These are phyloP conservation scores for Orchesellides sinensis DNA, from an alignment of 2,888 invertebrate species.

Conservation along the genomic window DNA sequence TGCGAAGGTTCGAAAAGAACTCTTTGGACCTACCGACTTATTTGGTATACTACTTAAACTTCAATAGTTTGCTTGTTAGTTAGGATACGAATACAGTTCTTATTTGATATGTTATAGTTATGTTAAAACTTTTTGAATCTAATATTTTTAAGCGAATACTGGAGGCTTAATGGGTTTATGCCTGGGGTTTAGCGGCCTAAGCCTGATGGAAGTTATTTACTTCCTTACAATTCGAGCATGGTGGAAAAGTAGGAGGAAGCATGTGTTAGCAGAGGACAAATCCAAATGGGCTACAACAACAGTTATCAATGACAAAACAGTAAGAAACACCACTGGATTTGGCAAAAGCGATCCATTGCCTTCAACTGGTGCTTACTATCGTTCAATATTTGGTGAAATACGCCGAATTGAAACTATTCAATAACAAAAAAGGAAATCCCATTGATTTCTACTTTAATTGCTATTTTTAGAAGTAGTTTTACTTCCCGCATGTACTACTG, in stretches of 20 bases:
- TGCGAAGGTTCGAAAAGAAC: conserved; percentile 67
- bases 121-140: conserved; percentile 1
- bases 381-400: conserved; percentile 41
- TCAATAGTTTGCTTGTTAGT: no score
- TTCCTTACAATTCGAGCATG: conserved; percentile 66
- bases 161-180: conserved; percentile 70
- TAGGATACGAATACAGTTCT: background rate
- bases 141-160: conserved; percentile 59
- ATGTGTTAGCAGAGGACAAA: conserved; percentile 8
- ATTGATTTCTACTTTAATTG: no score
- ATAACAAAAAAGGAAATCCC: no score
- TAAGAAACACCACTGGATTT: background rate
- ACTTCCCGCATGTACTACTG: background rate
- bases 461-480: no score
- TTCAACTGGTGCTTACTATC: conserved; percentile 7
- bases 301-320: background rate
- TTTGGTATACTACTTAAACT: conserved; percentile 57
- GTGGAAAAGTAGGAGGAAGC: conserved; percentile 46
- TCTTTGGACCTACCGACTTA: conserved; percentile 70
- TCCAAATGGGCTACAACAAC: background rate
- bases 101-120: no score
- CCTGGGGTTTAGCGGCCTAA: conserved; percentile 66
- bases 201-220: conserved; percentile 66
- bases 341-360: no score
- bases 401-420: conserved; percentile 16